Evolutionary conservation across 2,113 vertebrate species (phyloP).

Genomic region (Oenanthe oenanthe): DNA sequence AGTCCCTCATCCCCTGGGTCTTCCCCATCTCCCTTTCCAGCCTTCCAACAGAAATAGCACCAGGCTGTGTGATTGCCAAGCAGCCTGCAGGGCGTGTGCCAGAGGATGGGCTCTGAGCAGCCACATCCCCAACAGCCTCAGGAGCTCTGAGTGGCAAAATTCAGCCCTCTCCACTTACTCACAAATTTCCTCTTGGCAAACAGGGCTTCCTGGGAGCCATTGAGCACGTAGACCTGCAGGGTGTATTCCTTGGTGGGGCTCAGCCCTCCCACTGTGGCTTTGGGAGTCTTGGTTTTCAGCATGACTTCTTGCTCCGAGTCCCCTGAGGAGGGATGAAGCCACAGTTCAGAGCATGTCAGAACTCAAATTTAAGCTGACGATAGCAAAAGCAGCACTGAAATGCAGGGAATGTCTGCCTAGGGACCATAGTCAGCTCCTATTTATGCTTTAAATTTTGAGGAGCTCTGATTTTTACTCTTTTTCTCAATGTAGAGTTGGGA

Average conservation of each 20-base stretch:
- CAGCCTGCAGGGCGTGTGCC: fast-evolving
- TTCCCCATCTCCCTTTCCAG: not conserved
- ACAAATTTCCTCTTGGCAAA: constrained; percentile 89
- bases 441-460: not conserved
- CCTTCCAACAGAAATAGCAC: not conserved
- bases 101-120: not conserved
- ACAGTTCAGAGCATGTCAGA: not conserved
- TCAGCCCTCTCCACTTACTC: constrained; percentile 78
- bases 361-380: constrained; percentile 24
- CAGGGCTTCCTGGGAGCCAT: constrained; percentile 81
- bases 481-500: not conserved
- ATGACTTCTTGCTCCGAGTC: constrained; percentile 89
- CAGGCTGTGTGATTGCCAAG: not conserved
- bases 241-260: constrained; percentile 87
- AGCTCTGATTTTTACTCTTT: not conserved
- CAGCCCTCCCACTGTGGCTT: constrained; percentile 88
- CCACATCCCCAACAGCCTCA: not conserved
- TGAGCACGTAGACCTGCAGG: constrained; percentile 86
- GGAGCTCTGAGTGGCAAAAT: not conserved
- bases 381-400: not conserved
- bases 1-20: not conserved
- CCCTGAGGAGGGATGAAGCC: constrained; percentile 71
- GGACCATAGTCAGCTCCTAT: not conserved
- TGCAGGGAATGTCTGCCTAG: constrained; percentile 28
- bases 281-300: constrained; percentile 89